Evolutionary conservation across 2,797 vertebrate genomes (phyloP).

Genomic region (Anisognathus igniventris): DNA sequence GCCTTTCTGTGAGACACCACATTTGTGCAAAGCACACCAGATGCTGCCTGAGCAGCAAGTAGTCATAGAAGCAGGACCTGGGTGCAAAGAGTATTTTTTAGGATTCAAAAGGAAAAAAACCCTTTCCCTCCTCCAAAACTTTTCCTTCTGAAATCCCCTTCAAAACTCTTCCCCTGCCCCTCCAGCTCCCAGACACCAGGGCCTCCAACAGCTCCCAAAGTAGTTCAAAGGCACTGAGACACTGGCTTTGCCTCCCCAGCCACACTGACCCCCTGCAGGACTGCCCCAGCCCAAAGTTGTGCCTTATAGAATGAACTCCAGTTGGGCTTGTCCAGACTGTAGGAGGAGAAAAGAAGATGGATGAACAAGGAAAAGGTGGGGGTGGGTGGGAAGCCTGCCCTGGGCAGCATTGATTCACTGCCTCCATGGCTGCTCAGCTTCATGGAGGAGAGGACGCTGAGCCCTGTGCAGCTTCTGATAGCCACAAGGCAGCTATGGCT

Average conservation of each 20-base stretch:
- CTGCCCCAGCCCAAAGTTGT: background rate
- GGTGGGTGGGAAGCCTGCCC: background rate
- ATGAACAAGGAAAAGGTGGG: background rate
- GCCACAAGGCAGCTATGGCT: background rate
- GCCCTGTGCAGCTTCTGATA: background rate
- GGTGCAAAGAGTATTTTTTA: background rate
- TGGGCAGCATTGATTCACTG: accelerated
- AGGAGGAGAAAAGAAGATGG: background rate
- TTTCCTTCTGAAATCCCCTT: background rate
- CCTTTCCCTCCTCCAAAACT: background rate
- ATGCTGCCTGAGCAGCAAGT: accelerated
- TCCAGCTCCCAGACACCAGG: background rate
- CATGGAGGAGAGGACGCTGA: background rate
- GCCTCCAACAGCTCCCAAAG: background rate
- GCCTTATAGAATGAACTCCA: background rate
- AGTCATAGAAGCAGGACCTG: background rate
- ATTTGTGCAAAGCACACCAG: background rate
- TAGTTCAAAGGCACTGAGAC: background rate
- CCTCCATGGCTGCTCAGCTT: background rate
- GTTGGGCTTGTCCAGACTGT: background rate
- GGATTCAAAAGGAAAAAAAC: background rate
- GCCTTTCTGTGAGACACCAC: background rate
- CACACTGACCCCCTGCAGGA: background rate
- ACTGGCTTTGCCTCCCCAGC: background rate
- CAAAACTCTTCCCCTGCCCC: background rate